phyloP scores from a whole-genome alignment of 1,140 invertebrate species.

The Ericerus pela region DNA sequence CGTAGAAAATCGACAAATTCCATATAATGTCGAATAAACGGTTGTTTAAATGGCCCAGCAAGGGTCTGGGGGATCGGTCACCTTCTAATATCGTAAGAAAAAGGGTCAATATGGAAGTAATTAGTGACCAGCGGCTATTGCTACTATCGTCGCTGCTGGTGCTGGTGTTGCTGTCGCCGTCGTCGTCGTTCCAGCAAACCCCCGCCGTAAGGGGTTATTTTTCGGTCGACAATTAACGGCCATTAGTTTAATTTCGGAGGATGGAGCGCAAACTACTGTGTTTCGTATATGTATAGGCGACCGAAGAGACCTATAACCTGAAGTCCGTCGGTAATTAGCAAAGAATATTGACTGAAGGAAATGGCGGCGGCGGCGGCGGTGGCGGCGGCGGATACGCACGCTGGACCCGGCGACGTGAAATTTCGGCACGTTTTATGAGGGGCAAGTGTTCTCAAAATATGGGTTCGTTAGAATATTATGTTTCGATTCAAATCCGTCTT shows the following conservation, averaged over 20 bases:
- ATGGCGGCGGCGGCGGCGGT: neutral
- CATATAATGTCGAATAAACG: conserved; percentile 4
- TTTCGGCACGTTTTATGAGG: conserved; percentile 7
- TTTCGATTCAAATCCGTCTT: no score
- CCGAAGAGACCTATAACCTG: conserved; percentile 7
- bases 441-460: no score
- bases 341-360: conserved; percentile 11
- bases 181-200: no score
- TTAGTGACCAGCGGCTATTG: conserved; percentile 8
- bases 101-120: conserved; percentile 11
- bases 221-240: conserved; percentile 9
- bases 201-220: no score
- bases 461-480: no score
- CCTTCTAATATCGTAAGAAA: conserved; percentile 4
- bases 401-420: neutral
- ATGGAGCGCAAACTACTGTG: no score
- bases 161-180: no score
- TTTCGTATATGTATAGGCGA: no score
- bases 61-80: conserved; percentile 4
- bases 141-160: neutral
- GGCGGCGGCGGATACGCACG: conserved; percentile 2
- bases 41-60: conserved; percentile 9
- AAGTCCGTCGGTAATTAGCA: conserved; percentile 10
- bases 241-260: conserved; percentile 12
- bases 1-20: conserved; percentile 5